Evolutionary conservation across 2,113 vertebrate genomes (phyloP).

Genomic region (Phrynocephalus versicolor): DNA sequence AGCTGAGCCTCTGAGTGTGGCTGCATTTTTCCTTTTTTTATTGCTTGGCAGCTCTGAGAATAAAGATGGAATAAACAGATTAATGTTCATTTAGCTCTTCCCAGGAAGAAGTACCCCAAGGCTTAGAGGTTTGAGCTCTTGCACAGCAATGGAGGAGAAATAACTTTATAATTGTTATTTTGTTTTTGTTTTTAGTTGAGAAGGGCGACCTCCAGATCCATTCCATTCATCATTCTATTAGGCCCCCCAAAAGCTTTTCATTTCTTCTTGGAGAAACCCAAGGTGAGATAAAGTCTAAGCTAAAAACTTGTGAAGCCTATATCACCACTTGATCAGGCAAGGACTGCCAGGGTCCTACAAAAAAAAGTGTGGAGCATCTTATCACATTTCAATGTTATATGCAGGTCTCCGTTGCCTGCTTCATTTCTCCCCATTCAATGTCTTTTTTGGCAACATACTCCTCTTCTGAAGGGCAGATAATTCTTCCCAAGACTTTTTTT

Average conservation of each 20-base stretch:
- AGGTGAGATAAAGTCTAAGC: not conserved
- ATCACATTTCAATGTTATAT: not conserved
- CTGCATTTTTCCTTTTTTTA: not conserved
- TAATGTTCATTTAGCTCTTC: slow-evolving; percentile 4
- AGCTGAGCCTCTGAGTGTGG: not conserved
- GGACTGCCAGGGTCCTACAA: too few relatives aligned
- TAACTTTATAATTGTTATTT: slow-evolving; percentile 19
- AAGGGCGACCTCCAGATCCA: not conserved
- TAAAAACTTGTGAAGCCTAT: not conserved
- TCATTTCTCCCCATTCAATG: not conserved
- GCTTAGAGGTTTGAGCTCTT: not conserved
- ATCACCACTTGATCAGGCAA: not conserved
- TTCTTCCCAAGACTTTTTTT: not conserved
- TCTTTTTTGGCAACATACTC: not conserved
- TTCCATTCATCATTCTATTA: slow-evolving; percentile 13
- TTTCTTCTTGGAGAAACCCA: not conserved
- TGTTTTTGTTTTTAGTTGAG: not conserved
- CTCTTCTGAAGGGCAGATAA: not conserved
- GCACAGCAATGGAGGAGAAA: not conserved
- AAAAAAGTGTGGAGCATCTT: not conserved
- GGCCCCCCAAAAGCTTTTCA: not conserved
- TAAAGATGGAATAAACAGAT: slow-evolving; percentile 14
- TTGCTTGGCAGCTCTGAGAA: not conserved
- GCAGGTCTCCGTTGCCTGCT: not conserved
- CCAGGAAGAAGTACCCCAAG: not conserved